Evolutionary conservation across 1,140 invertebrate genomes (phyloP).

Genomic region (Sarcophaga bullata): DNA sequence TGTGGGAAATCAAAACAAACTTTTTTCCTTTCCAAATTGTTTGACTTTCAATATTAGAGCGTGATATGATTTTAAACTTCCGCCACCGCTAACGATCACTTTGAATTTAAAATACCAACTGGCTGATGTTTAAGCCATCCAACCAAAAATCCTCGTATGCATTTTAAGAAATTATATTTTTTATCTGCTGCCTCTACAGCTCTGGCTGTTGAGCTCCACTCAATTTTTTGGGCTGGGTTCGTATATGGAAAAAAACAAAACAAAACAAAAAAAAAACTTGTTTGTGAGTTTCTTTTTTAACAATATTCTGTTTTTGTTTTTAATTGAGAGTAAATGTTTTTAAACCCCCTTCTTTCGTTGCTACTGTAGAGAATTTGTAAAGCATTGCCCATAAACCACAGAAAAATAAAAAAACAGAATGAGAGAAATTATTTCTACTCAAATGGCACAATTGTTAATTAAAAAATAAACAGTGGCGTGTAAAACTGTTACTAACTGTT

Average conservation of each 20-base stretch:
- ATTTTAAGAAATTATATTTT: neutral
- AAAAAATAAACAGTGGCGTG: too few species aligned
- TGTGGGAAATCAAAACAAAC: neutral
- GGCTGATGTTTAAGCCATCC: conserved; percentile 26
- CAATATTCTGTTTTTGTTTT: neutral
- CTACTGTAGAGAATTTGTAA: too few species aligned
- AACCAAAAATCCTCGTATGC: neutral
- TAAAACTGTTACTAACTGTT: too few species aligned
- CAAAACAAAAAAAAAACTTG: neutral
- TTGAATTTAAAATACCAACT: conserved; percentile 22
- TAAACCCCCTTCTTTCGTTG: neutral
- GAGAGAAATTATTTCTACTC: too few species aligned
- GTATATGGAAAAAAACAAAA: neutral
- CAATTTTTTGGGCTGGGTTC: conserved; percentile 29
- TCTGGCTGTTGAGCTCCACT: neutral
- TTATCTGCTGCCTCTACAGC: neutral
- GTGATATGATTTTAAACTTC: neutral
- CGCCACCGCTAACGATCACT: neutral
- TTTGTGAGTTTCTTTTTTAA: conserved; percentile 2
- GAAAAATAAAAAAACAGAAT: too few species aligned
- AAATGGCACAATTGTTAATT: too few species aligned
- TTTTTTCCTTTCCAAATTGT: neutral
- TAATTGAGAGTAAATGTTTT: neutral
- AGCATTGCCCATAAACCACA: too few species aligned
- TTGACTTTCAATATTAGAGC: neutral